phyloP scores from a whole-genome alignment of 1,140 invertebrate genomes.

The Brachionus calyciflorus region DNA sequence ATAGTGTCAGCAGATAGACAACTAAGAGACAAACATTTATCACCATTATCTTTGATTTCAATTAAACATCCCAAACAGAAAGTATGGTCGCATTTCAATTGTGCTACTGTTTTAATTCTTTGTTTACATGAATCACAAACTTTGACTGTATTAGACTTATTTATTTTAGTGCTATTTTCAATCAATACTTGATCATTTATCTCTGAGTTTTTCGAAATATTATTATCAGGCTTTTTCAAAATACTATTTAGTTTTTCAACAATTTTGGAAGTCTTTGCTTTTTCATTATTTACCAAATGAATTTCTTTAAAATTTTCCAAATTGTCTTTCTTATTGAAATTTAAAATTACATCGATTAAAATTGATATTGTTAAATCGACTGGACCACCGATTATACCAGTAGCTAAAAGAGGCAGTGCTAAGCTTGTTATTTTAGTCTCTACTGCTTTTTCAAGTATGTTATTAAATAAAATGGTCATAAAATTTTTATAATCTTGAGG shows the following conservation, averaged over 20 bases:
- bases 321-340: neutral
- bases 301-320: neutral
- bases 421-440: neutral
- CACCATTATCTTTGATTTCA: neutral
- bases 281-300: constrained; percentile 16
- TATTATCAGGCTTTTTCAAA: no score
- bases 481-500: neutral
- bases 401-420: neutral
- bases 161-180: neutral
- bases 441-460: neutral
- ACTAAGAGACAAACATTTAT: neutral
- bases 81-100: neutral
- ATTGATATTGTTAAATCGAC: neutral
- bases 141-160: neutral
- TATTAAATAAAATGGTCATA: neutral
- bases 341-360: neutral
- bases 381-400: neutral
- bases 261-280: neutral
- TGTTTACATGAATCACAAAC: neutral
- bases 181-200: no score
- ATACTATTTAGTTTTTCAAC: neutral
- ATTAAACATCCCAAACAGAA: neutral
- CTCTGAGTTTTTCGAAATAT: no score
- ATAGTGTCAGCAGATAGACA: neutral
- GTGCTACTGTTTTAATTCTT: neutral